Conservation (phyloP, 2,113 vertebrate species). For the Anser brachyrhynchus region DNA sequence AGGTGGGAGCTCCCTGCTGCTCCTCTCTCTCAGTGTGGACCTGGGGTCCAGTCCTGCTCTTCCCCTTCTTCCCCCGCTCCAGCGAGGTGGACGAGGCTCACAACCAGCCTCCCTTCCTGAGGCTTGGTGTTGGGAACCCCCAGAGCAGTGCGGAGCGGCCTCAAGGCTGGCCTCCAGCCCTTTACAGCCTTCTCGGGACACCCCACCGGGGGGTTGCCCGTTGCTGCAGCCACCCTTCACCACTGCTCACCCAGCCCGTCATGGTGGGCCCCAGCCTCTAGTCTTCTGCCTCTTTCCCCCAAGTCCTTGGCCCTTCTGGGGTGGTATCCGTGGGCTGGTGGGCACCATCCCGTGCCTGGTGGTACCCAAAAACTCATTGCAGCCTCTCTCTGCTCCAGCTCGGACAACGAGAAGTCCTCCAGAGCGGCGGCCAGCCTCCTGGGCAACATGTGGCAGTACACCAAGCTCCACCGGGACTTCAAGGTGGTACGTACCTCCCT, state of each 20-base stretch:
- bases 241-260: neutral
- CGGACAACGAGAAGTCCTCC: slow-evolving; percentile 79
- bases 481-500: slow-evolving; percentile 73
- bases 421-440: slow-evolving; percentile 88
- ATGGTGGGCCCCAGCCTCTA: neutral
- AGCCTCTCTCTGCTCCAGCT: slow-evolving; percentile 58
- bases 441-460: slow-evolving; percentile 94
- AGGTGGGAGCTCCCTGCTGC: slow-evolving; percentile 71
- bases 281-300: neutral
- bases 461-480: slow-evolving; percentile 89
- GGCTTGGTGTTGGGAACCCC: neutral
- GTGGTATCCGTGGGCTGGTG: neutral
- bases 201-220: accelerated
- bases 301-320: neutral
- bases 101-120: neutral
- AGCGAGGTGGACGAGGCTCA: accelerated
- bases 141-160: neutral
- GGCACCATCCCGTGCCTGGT: accelerated
- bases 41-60: neutral
- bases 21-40: neutral
- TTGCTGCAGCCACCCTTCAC: accelerated
- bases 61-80: neutral
- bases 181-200: neutral
- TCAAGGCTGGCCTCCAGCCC: neutral
- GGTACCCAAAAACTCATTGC: neutral